Conservation (phyloP, 2,797 vertebrate species). For the Tachyglossus aculeatus region DNA sequence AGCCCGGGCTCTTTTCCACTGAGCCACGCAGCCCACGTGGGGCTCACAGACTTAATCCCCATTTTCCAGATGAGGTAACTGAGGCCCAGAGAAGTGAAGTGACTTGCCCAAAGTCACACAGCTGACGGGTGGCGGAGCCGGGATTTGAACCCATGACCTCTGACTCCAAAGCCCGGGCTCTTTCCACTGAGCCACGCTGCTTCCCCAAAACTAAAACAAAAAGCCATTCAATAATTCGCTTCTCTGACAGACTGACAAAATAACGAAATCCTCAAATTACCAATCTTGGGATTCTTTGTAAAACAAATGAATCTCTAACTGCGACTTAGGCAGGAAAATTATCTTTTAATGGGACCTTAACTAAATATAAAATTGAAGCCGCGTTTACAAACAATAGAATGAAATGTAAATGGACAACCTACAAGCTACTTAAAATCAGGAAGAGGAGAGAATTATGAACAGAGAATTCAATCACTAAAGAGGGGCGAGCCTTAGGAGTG, state of each 20-base stretch:
- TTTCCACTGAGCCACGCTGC: too few relatives aligned
- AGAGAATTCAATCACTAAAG: neutral
- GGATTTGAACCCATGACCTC: too few relatives aligned
- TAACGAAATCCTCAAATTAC: neutral
- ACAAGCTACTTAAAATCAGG: neutral
- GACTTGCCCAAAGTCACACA: too few relatives aligned
- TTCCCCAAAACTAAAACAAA: neutral
- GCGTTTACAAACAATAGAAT: neutral
- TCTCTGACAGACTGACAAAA: slow-evolving; percentile 13
- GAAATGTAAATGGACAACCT: slow-evolving; percentile 6
- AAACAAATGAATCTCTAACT: neutral
- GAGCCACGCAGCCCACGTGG: too few relatives aligned
- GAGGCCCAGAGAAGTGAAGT: too few relatives aligned
- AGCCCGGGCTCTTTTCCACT: too few relatives aligned
- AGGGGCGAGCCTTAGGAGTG: neutral
- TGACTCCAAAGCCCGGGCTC: too few relatives aligned
- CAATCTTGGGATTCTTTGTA: neutral
- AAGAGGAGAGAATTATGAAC: neutral
- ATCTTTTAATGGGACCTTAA: slow-evolving; percentile 7
- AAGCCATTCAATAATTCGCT: slow-evolving; percentile 2
- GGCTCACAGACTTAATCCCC: too few relatives aligned
- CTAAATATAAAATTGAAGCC: neutral
- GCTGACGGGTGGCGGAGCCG: too few relatives aligned
- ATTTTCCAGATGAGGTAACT: too few relatives aligned
- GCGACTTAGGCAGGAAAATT: neutral